Base-by-base conservation (phyloP, 2,888 invertebrate species). In the Ectemnius cavifrons region DNA sequence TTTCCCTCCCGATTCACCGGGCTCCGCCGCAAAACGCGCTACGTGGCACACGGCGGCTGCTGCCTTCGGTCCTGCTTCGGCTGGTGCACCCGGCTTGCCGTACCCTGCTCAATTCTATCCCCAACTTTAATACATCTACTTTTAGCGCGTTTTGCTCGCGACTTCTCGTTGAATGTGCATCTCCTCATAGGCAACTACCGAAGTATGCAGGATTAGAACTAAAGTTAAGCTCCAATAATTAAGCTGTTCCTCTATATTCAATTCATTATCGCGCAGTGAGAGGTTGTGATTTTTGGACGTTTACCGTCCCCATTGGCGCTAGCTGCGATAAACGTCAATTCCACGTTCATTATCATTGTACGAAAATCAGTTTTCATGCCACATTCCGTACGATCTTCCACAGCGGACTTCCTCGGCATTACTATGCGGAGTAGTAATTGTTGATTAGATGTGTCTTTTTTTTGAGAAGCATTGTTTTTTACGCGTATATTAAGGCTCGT, bases 41-140 rank as follows among this genome's bases (percentile, higher is more conserved):
- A 73, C 91, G 0, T 91, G 90, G 90, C 91, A 91, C 65, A 80
- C 87, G 0, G 87, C 88, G 14, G 79, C 86, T 20, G 71, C 89
- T 23, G 91, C 92, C 16, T 91, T 92, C 80, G 84, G 88, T 13
- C 77, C 87, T 18, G 86, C 89, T 3, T 86, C 92, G 0, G 90
- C 86, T 90, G 77, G 92, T 90, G 83, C 92, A 45, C 91, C 93
- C n/a, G 92, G 92, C 37, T n/a, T 88, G 91, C 93, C 93, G 0
- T 89, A 93, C 60, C 91, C 93, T 16, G 93, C 93, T n/a, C 93
- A 93, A 86, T 93, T 92, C 27, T 90, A 91, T 83, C 91, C 91
- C 2, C 90, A 91, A 69, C 73, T 83, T 37, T 83, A 75, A 83
- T 71, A 64, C 45, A 23, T 57, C 56, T 49, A 47, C 20, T 4